Evolutionary conservation across 1,140 invertebrate species (phyloP), one percentile per base, ranked within the genome.

Genomic region (Caenorhabditis latens): DNA sequence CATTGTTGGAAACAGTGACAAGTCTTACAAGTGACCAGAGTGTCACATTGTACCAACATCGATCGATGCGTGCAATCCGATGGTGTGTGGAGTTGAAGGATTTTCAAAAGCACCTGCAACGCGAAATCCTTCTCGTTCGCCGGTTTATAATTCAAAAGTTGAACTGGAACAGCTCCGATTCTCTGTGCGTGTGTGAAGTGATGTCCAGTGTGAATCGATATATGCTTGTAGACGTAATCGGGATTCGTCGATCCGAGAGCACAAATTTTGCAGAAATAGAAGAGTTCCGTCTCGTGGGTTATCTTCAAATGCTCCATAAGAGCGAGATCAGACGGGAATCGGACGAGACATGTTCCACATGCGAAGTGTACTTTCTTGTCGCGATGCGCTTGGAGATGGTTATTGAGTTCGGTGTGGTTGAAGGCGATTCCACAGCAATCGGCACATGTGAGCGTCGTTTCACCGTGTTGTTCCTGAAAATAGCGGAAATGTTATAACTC

Each of bases 1-100:
- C 63, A 67, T 67, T 67, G 63, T 32, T 67, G 63, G 21, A 67
- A 67, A 65, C 71, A 79, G 14, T 79, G 71, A 50, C 71, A 79
- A 7, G 71, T 79, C 14, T 8, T 50, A 24, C 71, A 79, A 46
- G 71, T 24, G 0, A 79, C 71, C 16, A 24, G 13, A 21, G 43
- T 79, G 9, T 79, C 71, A 8, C 11, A 5, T 43, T 53, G n/a
- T 0, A 50, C 4, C 11, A 79, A 40, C 46, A 79, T 50, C 13
- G 43, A 24, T 24, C 71, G 71, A 50, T 79, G 71, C 0, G 71
- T 19, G 46, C 71, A 79, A 24, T 79, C 71, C 2, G 71, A 79
- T 50, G 71, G 71, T 14, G 13, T 13, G 19, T 21, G 19, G n/a
- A 79, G 21, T 79, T n/a, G 7, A 14, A 79, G 21, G 19, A 24